phyloP scores from a whole-genome alignment of 1,140 invertebrate species.

The Scaptomyza graminum region DNA sequence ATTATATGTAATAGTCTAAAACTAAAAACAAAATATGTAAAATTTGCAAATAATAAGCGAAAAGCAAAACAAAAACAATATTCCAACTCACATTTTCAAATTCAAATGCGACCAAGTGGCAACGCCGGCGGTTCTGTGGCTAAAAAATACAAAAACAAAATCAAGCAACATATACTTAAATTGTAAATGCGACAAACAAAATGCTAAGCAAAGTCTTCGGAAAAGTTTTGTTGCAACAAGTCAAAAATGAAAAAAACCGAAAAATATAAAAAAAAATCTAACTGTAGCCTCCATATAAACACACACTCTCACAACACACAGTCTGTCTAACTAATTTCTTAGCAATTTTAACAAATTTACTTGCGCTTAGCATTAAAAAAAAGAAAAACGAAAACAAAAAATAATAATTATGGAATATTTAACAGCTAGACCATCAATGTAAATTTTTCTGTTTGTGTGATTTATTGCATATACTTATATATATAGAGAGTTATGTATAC shows the following conservation, averaged over 20 bases:
- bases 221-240: constrained; percentile 63
- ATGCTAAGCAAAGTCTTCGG: constrained; percentile 62
- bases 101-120: constrained; percentile 42
- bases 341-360: constrained; percentile 45
- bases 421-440: constrained; percentile 49
- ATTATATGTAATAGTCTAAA: constrained; percentile 49
- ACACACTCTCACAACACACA: constrained; percentile 30
- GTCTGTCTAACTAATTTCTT: constrained; percentile 45
- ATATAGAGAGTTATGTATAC: constrained; percentile 20
- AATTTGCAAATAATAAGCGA: constrained; percentile 52
- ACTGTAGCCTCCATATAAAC: constrained; percentile 17
- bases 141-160: constrained; percentile 23
- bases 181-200: constrained; percentile 45
- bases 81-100: constrained; percentile 34
- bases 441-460: constrained; percentile 67
- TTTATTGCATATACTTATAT: constrained; percentile 51
- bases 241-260: constrained; percentile 28
- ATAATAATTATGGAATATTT: constrained; percentile 34
- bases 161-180: constrained; percentile 60
- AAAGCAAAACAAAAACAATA: constrained; percentile 18
- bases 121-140: constrained; percentile 37
- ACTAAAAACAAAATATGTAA: constrained; percentile 56
- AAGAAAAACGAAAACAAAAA: constrained; percentile 5
- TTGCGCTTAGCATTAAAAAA: constrained; percentile 40
- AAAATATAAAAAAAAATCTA: background rate